Evolutionary conservation across 2,113 vertebrate species (phyloP).

Genomic region (Peromyscus polionotus): DNA sequence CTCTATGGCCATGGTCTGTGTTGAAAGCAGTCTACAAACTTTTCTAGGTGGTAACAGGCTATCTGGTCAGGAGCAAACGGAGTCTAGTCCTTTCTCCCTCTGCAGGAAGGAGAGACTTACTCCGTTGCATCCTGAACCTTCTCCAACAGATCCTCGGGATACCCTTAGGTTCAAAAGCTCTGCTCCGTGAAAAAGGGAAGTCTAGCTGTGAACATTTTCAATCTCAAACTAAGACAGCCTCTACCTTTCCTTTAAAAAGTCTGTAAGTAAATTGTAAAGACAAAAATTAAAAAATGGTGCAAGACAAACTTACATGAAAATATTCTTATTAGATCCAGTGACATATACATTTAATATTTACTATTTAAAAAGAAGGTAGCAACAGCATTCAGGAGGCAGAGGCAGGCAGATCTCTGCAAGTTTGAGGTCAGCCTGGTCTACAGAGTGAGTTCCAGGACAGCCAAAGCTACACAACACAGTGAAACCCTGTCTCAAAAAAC

Average conservation of each 20-base stretch:
- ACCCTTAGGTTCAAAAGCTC: background rate
- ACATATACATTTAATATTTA: background rate
- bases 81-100: background rate
- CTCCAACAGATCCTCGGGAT: background rate
- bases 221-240: background rate
- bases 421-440: no score
- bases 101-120: background rate
- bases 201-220: background rate
- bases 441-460: no score
- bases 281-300: background rate
- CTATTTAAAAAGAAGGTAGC: background rate
- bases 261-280: conserved; percentile 15
- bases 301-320: background rate
- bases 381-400: background rate
- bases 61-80: background rate
- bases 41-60: conserved; percentile 14
- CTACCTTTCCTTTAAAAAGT: background rate
- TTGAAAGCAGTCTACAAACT: background rate
- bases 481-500: no score
- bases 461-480: no score
- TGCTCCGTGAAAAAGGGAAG: background rate
- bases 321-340: background rate
- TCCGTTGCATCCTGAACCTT: background rate
- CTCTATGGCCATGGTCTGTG: background rate
- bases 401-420: no score